Base-by-base conservation (phyloP, 2,888 invertebrate genomes). In the Sesamia inferens region DNA sequence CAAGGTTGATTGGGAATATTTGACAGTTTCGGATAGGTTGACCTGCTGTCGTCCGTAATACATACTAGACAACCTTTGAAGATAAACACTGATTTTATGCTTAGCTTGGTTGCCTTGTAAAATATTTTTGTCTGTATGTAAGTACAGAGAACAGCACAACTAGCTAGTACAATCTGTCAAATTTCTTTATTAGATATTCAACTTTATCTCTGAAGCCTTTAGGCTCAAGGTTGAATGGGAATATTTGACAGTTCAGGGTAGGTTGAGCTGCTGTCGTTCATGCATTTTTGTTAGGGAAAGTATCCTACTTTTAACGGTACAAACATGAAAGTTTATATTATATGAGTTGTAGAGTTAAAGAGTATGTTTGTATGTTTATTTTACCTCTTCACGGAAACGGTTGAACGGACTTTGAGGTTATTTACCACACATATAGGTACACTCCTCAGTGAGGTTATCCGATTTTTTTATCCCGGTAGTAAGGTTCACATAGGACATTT, bases 61-160 rank as follows among this genome's bases (percentile, higher is more conserved):
- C 68, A 57, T 71, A 64, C 70, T 54, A 78, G 75, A 83, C 81
- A 83, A 59, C 67, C 24, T 59, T 74, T 69, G 72, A 44, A 74
- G 73, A 83, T 83, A 83, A 81, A 68, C 51, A 68, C 22, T 70
- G 81, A 72, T 76, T 82, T 62, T 76, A 70, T 66, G 57, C 68
- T 68, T 16, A 22, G 22, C 39, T 57, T 72, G 42, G 54, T 68
- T 31, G 48, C 13, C 24, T 24, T 51, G 8, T 0, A 48, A 4
- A 16, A 39, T 19, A 13, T 48, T 19, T 24, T 47, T 47, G 31
- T 31, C 31, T 31, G 31, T 31, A n/a, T n/a, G 2, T 31, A 31
- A 31, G n/a, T n/a, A 31, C 31, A 31, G 31, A 31, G 2, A 3
- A 31, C 31, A 31, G 31, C 3, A 31, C 31, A 31, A 2, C 31